phyloP scores from a whole-genome alignment of 2,797 vertebrate species.

The Onychomys arenicola region DNA sequence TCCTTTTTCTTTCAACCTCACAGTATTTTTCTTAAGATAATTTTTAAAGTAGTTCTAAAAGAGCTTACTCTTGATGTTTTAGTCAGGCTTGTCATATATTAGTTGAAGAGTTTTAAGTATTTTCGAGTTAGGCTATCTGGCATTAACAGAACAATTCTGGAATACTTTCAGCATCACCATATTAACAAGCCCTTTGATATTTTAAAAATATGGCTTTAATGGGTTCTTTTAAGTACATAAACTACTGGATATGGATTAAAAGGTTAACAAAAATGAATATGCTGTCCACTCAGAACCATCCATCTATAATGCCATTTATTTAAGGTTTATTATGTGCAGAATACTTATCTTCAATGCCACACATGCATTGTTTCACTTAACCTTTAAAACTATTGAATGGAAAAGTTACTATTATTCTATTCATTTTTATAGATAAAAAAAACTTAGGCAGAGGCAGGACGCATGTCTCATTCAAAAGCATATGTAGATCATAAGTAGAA shows the following conservation, averaged over 20 bases:
- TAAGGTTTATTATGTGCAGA: background rate
- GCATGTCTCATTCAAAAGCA: background rate
- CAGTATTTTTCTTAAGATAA: background rate
- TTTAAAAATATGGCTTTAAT: conserved; percentile 19
- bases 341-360: background rate
- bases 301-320: background rate
- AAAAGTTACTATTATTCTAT: background rate
- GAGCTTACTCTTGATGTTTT: conserved; percentile 50
- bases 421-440: conserved; percentile 35
- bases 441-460: background rate
- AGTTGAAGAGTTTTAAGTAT: conserved; percentile 61
- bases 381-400: background rate
- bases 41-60: conserved; percentile 31
- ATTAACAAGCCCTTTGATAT: conserved; percentile 42
- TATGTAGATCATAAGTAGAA: background rate
- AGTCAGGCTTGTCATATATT: conserved; percentile 47
- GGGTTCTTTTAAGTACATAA: conserved; percentile 4
- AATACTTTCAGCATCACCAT: conserved; percentile 21
- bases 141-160: conserved; percentile 41
- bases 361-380: conserved; percentile 8
- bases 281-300: background rate
- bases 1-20: conserved; percentile 40
- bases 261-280: conserved; percentile 49
- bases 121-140: conserved; percentile 47
- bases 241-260: conserved; percentile 30